Evolutionary conservation across 2,113 vertebrate genomes (phyloP).

Genomic region (Harpagus bidentatus): DNA sequence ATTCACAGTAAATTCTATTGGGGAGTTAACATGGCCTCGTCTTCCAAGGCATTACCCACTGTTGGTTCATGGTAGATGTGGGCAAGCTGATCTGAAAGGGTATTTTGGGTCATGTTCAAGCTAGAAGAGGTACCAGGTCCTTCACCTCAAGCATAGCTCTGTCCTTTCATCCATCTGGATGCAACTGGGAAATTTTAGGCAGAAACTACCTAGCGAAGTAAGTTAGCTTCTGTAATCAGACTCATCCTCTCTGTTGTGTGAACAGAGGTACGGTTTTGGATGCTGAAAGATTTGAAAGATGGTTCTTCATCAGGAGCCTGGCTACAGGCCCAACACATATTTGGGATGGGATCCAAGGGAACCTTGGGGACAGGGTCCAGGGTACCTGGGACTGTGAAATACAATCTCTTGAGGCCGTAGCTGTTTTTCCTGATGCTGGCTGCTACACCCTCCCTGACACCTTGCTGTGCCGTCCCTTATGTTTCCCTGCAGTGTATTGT

Average conservation of each 20-base stretch:
- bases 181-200: neutral
- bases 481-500: slow-evolving; percentile 83
- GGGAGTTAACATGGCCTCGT: fast-evolving
- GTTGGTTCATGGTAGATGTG: neutral
- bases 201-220: neutral
- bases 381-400: neutral
- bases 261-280: fast-evolving
- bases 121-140: neutral
- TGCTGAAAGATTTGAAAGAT: neutral
- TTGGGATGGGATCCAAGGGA: neutral
- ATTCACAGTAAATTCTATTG: neutral
- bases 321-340: fast-evolving
- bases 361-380: no score
- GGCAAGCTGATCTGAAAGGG: neutral
- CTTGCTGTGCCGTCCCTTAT: neutral
- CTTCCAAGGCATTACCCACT: neutral
- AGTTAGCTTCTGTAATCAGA: neutral
- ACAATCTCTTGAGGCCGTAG: neutral
- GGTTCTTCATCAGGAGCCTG: neutral
- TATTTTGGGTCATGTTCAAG: neutral
- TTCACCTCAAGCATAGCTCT: neutral
- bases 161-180: neutral
- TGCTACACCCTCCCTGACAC: neutral
- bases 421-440: neutral
- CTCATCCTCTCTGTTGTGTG: neutral